Conservation (phyloP, 1,140 invertebrate genomes). For the Meloidogyne floridensis region DNA sequence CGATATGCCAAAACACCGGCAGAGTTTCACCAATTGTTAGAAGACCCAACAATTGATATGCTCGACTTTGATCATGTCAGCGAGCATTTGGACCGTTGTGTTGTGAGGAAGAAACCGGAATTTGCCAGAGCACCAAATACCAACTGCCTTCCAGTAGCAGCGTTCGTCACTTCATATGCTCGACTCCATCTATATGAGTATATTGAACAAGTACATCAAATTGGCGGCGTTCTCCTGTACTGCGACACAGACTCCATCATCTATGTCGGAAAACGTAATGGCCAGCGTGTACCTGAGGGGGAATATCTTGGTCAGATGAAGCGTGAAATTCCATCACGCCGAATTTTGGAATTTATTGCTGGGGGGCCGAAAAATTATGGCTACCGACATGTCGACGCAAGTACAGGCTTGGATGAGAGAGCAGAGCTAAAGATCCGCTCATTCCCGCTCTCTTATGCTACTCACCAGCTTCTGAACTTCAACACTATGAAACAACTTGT, state of each 20-base stretch:
- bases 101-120: slow-evolving; percentile 1
- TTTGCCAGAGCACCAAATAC: slow-evolving; percentile 6
- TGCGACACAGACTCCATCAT: slow-evolving; percentile 13
- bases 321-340: background rate
- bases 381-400: background rate
- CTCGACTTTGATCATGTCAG: slow-evolving; percentile 14
- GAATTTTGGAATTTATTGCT: slow-evolving; percentile 13
- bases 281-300: background rate
- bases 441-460: background rate
- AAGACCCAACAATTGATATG: slow-evolving; percentile 7
- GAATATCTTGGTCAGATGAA: slow-evolving; percentile 19
- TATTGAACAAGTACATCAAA: slow-evolving; percentile 1
- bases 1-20: slow-evolving; percentile 1
- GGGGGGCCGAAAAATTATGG: slow-evolving; percentile 20
- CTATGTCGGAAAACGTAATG: background rate
- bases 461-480: slow-evolving; percentile 7
- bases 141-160: slow-evolving; percentile 3
- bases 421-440: too few species aligned
- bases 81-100: background rate
- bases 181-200: slow-evolving; percentile 3
- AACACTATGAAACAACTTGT: slow-evolving; percentile 4
- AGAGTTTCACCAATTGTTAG: slow-evolving; percentile 13
- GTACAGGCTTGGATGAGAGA: background rate
- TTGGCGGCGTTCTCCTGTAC: background rate
- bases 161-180: background rate